These are phyloP conservation scores for Crocallis elinguaria DNA, from an alignment of 2,888 invertebrate species.

Conservation along the genomic window DNA sequence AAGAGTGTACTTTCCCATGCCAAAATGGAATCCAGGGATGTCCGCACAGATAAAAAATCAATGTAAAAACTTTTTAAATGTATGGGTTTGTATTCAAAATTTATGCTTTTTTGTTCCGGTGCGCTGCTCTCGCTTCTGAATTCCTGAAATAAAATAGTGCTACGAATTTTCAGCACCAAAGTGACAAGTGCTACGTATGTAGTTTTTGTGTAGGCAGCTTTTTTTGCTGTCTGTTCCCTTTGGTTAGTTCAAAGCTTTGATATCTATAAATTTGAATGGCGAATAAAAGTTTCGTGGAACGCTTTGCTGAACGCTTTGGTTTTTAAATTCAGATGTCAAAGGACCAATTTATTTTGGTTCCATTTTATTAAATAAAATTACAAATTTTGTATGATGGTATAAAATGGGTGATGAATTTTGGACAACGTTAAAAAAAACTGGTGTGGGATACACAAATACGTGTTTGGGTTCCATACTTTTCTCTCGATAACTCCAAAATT, in stretches of 20 bases:
- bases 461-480: too few relatives aligned
- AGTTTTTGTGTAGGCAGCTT: neutral
- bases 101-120: constrained; percentile 32
- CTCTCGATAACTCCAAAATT: too few relatives aligned
- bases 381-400: too few relatives aligned
- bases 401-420: too few relatives aligned
- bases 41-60: constrained; percentile 51
- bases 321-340: too few relatives aligned
- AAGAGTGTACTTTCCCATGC: constrained; percentile 59
- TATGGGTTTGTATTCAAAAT: constrained; percentile 37
- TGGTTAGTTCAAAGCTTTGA: constrained; percentile 5
- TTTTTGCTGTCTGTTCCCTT: neutral
- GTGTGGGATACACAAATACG: too few relatives aligned
- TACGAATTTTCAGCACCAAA: constrained; percentile 6
- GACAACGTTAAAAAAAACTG: too few relatives aligned
- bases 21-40: constrained; percentile 58
- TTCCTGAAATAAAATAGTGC: constrained; percentile 9
- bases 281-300: too few relatives aligned
- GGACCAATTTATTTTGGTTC: too few relatives aligned
- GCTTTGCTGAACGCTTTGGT: too few relatives aligned
- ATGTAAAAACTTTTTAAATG: constrained; percentile 47
- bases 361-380: too few relatives aligned
- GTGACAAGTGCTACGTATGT: constrained; percentile 13
- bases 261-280: neutral
- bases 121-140: constrained; percentile 1